Evolutionary conservation across 2,113 vertebrate genomes (phyloP), one percentile per base, ranked within the genome.

Genomic region (Pachycephala philippinensis): DNA sequence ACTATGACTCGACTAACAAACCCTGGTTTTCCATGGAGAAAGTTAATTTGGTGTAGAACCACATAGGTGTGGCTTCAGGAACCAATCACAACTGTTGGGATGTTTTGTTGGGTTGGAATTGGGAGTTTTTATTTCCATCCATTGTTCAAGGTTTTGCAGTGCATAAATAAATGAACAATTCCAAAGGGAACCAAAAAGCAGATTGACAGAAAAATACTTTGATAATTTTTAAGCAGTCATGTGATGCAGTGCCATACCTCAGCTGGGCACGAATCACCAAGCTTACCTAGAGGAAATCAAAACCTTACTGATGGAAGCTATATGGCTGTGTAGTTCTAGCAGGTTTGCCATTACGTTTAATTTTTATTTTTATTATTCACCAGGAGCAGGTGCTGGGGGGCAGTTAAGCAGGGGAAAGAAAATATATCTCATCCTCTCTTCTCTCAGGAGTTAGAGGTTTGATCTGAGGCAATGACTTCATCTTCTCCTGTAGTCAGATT

Each of bases 1-100:
- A 30, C 23, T 39, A 2, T 18, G 20, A 27, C 44, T 77, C 0
- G 0, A 7, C 12, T 74, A 47, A 59, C 17, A 81, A 77, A 19
- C 11, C 14, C 21, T 74, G 7, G 1, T 87, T 77, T 90, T 82
- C 19, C 20, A 15, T 14, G 17, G 47, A 39, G 69, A 82, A 87
- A 40, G 63, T 56, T 11, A 45, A 18, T 77, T 65, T 1, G 1
- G 16, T 30, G 9, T 45, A 89, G n/a, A 87, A 60, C n/a, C 19
- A 24, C 18, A 33, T 1, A 16, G 23, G 54, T 53, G 37, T 56
- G 52, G n/a, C 30, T 61, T 40, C 40, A 40, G 52, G 31, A 96
- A 44, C 22, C 15, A n/a, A 47, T 33, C 31, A 27, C 42, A 35
- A 5, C 40, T 86, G 10, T 47, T 76, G 57, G 24, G 28, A 27